phyloP scores from a whole-genome alignment of 2,888 invertebrate genomes.

The Xylophagus ater region DNA sequence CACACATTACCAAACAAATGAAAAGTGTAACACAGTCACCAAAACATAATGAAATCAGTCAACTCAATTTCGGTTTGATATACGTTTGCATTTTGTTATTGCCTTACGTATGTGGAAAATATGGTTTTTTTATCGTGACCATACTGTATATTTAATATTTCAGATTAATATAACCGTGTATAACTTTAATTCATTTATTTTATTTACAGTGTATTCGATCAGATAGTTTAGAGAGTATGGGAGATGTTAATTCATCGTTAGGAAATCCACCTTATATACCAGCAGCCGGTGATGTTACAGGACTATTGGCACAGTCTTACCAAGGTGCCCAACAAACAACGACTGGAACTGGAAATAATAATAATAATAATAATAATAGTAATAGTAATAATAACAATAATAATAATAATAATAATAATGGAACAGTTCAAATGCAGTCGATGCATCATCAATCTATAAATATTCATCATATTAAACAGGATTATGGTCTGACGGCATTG shows the following conservation, averaged over 20 bases:
- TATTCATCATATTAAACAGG: constrained; percentile 60
- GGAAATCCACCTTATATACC: constrained; percentile 38
- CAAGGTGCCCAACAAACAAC: constrained; percentile 21
- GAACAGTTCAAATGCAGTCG: constrained; percentile 22
- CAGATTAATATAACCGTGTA: too few relatives aligned
- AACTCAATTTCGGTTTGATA: too few relatives aligned
- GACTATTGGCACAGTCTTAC: constrained; percentile 20
- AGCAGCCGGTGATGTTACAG: constrained; percentile 29
- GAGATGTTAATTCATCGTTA: constrained; percentile 41
- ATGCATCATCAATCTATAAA: constrained; percentile 18
- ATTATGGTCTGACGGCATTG: constrained; percentile 75
- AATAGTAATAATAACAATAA: constrained; percentile 34
- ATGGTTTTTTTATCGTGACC: too few relatives aligned
- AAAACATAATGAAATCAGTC: too few relatives aligned
- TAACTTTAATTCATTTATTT: background rate
- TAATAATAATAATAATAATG: constrained; percentile 36
- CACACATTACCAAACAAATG: too few relatives aligned
- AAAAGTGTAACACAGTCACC: too few relatives aligned
- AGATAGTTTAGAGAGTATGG: constrained; percentile 54
- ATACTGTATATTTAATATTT: too few relatives aligned
- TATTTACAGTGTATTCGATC: constrained; percentile 40
- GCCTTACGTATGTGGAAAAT: too few relatives aligned
- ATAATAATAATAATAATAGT: constrained; percentile 25
- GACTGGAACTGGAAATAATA: constrained; percentile 46
- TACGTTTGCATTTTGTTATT: too few relatives aligned